These are phyloP conservation scores for Noctilio leporinus DNA, from an alignment of 2,113 vertebrate species.

Conservation along the genomic window DNA sequence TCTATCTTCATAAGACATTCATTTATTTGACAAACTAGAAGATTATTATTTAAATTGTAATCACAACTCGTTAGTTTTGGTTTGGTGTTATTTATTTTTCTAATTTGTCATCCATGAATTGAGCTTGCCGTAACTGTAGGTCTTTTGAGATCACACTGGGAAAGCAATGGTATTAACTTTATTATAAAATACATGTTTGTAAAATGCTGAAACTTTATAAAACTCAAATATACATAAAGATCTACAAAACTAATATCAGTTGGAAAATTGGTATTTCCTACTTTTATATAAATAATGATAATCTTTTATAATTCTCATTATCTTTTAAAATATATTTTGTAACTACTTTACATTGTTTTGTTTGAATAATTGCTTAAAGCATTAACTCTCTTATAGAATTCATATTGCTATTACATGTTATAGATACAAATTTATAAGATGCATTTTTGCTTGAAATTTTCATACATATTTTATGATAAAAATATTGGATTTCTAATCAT, in stretches of 20 bases:
- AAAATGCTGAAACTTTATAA: background rate
- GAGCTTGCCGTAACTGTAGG: background rate
- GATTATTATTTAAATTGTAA: background rate
- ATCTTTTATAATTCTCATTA: background rate
- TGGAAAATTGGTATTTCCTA: background rate
- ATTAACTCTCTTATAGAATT: background rate
- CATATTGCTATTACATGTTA: background rate
- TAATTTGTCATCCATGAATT: slow-evolving; percentile 2
- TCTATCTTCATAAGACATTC: background rate
- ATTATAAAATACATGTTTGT: background rate
- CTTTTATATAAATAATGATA: background rate
- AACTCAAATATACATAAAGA: background rate
- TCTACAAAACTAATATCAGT: background rate
- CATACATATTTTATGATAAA: slow-evolving; percentile 11
- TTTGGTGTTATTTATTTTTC: slow-evolving; percentile 14
- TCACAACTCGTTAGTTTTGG: background rate
- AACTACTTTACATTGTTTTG: background rate
- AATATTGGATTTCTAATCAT: background rate
- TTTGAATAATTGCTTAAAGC: background rate
- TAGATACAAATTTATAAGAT: background rate
- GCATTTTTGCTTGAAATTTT: background rate
- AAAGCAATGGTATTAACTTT: background rate
- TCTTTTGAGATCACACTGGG: background rate
- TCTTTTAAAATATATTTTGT: background rate
- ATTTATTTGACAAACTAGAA: background rate